Evolutionary conservation across 2,888 invertebrate genomes (phyloP).

Genomic region (Muschampia plurimacula): DNA sequence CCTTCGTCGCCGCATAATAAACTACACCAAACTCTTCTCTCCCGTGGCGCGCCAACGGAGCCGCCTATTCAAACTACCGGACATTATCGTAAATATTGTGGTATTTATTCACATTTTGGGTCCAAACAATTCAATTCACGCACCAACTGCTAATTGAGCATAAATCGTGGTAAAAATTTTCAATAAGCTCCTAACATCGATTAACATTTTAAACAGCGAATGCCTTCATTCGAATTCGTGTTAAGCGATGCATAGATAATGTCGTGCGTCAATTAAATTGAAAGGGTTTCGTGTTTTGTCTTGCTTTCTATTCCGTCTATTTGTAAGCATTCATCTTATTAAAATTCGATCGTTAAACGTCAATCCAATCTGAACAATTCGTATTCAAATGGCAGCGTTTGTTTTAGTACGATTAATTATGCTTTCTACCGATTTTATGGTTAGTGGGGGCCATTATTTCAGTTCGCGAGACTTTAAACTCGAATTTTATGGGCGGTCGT

Average conservation of each 20-base stretch:
- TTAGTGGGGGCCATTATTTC: constrained; percentile 35
- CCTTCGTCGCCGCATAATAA: constrained; percentile 79
- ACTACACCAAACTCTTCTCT: constrained; percentile 60
- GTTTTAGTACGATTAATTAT: constrained; percentile 40
- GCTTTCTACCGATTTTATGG: constrained; percentile 36
- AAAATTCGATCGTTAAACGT: constrained; percentile 51
- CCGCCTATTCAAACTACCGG: constrained; percentile 75
- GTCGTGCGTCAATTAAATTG: constrained; percentile 62
- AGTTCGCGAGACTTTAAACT: constrained; percentile 38
- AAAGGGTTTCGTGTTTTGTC: constrained; percentile 59
- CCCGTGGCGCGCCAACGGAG: constrained; percentile 69
- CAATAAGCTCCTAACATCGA: constrained; percentile 71
- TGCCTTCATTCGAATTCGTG: constrained; percentile 78
- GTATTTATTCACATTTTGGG: constrained; percentile 82
- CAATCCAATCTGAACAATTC: constrained; percentile 60
- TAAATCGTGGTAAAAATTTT: constrained; percentile 82
- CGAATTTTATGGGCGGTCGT: constrained; percentile 50
- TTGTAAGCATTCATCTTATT: constrained; percentile 53
- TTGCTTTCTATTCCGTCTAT: constrained; percentile 51
- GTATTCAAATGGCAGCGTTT: constrained; percentile 53
- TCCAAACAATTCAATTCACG: constrained; percentile 85
- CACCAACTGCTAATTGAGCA: constrained; percentile 82
- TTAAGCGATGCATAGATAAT: constrained; percentile 73
- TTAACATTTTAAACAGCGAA: constrained; percentile 74
- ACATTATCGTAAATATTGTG: constrained; percentile 85